phyloP scores from a whole-genome alignment of 2,888 invertebrate species.

The Listrodromus nycthemerus region DNA sequence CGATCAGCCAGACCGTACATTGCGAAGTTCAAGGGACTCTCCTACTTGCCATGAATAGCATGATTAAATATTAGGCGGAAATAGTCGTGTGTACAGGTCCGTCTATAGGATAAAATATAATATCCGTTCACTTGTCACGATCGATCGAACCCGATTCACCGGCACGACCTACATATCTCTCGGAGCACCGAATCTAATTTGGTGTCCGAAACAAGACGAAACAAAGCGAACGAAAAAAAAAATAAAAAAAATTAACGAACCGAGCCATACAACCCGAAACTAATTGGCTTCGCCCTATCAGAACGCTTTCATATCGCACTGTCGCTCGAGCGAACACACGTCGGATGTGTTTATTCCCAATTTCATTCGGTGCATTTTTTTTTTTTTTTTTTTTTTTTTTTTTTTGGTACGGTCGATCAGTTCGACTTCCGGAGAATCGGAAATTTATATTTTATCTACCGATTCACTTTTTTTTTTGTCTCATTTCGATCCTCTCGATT shows the following conservation, averaged over 20 bases:
- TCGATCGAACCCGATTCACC: conserved; percentile 40
- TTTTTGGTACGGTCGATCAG: background rate
- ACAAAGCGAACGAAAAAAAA: conserved; percentile 15
- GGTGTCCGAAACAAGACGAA: conserved; percentile 39
- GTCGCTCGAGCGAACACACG: background rate
- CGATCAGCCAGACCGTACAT: background rate
- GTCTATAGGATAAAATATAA: conserved; percentile 25
- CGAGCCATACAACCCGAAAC: background rate
- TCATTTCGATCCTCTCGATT: no score
- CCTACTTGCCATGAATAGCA: background rate
- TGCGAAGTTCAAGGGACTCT: background rate
- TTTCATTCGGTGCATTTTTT: no score
- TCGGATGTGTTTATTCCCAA: no score
- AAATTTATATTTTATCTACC: background rate
- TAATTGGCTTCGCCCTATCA: conserved; percentile 8
- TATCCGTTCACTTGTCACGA: conserved; percentile 28
- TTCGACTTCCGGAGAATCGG: background rate
- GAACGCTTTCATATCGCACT: background rate
- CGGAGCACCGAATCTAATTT: conserved; percentile 47
- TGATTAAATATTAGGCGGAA: conserved; percentile 1
- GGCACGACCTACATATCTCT: conserved; percentile 48
- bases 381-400: background rate
- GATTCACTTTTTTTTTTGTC: no score
- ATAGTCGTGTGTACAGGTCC: background rate
- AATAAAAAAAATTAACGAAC: background rate